Conservation (phyloP, 2,888 invertebrate species). For the Cacoxenus indagator region DNA sequence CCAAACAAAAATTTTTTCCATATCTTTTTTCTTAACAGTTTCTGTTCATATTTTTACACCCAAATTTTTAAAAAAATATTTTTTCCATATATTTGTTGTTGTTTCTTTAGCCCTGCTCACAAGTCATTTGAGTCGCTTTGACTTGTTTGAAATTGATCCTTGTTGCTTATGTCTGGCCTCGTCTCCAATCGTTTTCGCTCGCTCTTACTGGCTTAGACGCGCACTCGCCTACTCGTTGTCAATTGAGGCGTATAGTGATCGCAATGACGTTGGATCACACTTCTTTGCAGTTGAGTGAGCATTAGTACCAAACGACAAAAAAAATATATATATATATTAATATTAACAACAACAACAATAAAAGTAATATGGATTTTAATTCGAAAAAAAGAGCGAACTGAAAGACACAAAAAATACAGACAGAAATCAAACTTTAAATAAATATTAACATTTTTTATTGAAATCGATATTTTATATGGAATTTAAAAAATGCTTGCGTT, state of each 20-base stretch:
- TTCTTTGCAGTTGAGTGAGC: slow-evolving; percentile 40
- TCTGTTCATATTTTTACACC: background rate
- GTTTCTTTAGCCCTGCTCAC: slow-evolving; percentile 20
- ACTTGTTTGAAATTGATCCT: slow-evolving; percentile 56
- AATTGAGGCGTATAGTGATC: slow-evolving; percentile 56
- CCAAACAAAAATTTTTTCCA: background rate
- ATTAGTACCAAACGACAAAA: slow-evolving; percentile 26
- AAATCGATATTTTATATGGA: slow-evolving; percentile 52
- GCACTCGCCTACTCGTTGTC: slow-evolving; percentile 30
- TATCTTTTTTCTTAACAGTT: background rate
- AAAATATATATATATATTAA: slow-evolving; percentile 15
- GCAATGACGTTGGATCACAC: slow-evolving; percentile 50
- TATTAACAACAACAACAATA: background rate
- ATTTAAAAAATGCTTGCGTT: slow-evolving; percentile 35
- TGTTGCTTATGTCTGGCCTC: background rate
- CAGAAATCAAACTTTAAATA: slow-evolving; percentile 1
- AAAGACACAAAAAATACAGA: slow-evolving; percentile 3
- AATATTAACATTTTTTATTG: slow-evolving; percentile 34
- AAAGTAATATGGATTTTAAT: background rate
- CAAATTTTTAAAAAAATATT: background rate
- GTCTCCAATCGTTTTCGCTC: background rate
- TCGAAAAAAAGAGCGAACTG: slow-evolving; percentile 1
- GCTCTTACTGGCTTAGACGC: background rate
- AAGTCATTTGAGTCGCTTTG: slow-evolving; percentile 21
- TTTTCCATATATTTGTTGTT: background rate